Evolutionary conservation across 2,888 invertebrate species (phyloP), one percentile per base, ranked within the genome.

Genomic region (Harpagoxenus sublaevis): DNA sequence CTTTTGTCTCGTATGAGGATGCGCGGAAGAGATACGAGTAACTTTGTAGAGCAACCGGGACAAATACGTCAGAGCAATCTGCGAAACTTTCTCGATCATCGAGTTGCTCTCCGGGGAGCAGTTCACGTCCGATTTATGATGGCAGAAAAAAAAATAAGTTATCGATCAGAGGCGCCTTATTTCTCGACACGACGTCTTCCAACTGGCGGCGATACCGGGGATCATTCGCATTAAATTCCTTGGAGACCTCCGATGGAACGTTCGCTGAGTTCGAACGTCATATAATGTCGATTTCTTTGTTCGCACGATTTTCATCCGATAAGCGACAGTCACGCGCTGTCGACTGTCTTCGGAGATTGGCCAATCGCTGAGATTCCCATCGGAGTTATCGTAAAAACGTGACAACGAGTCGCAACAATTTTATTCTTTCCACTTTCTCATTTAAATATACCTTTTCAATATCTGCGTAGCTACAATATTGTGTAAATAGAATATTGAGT

Each of bases 51-150:
- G 85, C 81, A 87, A 84, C 85, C 85, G 83, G 87, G 79, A 89
- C 78, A 90, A 89, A 92, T 90, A 91, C 92, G 89, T 88, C 87
- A 88, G 86, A 87, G 85, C 91, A 92, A 93, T 93, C 92, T 92
- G 91, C 87, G 88, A 91, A 93, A 93, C 89, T 93, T 93, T 92
- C 92, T 92, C 93, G 92, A 93, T 93, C 93, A 93, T 93, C 93
- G 93, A 91, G 75, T 86, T 86, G 86, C 88, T 89, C 93, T 84
- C 89, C 74, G 84, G 92, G 92, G 94, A 93, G 89, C 90, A 89
- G 92, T 92, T 92, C 90, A 89, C 85, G 89, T 89, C 92, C 91
- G 92, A 93, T 93, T 92, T 92, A 91, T 89, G 86, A 82, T 51
- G 88, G 83, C 15, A 70, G 53, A 73, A 53, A 83, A 85, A 85